Evolutionary conservation across 2,113 vertebrate genomes (phyloP).

Genomic region (Zosterops hypoxanthus): DNA sequence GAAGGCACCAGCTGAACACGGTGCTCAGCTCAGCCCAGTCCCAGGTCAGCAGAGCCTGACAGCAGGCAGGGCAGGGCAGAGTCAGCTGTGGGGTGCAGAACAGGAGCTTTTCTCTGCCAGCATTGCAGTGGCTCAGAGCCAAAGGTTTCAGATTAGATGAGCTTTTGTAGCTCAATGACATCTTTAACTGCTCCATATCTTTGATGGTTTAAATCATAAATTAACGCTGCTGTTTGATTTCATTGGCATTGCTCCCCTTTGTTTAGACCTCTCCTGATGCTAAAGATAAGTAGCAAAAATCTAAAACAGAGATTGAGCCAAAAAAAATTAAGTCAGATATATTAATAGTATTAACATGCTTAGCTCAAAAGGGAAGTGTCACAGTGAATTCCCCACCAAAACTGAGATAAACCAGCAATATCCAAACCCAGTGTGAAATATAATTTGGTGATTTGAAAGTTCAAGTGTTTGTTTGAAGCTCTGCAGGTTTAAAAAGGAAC

Average conservation of each 20-base stretch:
- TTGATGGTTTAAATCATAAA: background rate
- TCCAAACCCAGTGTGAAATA: background rate
- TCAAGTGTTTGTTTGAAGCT: background rate
- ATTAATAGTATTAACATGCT: background rate
- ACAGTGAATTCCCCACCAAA: background rate
- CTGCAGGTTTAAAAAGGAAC: background rate
- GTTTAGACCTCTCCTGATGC: background rate
- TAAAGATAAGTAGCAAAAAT: background rate
- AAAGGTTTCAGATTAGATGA: background rate
- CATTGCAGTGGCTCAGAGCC: background rate
- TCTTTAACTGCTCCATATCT: background rate
- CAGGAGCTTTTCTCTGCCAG: slow-evolving; percentile 6
- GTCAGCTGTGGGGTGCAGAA: background rate
- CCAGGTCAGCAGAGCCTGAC: background rate
- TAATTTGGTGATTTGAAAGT: background rate
- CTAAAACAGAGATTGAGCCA: background rate
- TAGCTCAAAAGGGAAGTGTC: background rate
- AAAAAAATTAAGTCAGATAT: background rate
- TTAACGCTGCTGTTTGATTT: background rate
- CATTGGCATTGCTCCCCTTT: background rate
- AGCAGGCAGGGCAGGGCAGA: background rate
- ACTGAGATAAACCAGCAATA: background rate
- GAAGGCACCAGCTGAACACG: background rate
- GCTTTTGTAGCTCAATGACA: background rate
- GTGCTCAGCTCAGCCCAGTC: background rate